A percentile compares a stretch with the other conserved stretches of the same genome.
Conservation (phyloP, 2,113 vertebrate species). For the Andinoacara biseriatus region DNA sequence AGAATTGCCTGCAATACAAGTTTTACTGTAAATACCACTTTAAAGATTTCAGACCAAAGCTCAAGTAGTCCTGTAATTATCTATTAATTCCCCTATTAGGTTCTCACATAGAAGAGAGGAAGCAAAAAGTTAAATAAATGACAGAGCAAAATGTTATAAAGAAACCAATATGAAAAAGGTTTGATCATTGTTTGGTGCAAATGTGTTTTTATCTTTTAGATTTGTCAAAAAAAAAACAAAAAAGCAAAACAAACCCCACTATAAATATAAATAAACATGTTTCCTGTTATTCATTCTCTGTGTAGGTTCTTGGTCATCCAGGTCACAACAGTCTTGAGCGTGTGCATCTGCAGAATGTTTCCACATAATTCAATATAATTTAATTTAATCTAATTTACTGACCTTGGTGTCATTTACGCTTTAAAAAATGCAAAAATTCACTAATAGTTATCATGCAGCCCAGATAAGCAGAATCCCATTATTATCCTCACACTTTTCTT, state of each 20-base stretch:
- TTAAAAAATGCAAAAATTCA: background rate
- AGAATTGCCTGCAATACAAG: background rate
- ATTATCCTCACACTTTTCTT: background rate
- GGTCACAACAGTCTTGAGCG: background rate
- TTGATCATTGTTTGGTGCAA: background rate
- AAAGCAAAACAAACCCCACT: too few species aligned
- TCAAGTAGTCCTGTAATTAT: background rate
- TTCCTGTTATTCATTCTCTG: background rate
- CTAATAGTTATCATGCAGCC: too few species aligned
- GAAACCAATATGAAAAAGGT: background rate
- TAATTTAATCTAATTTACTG: background rate
- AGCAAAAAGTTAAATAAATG: background rate
- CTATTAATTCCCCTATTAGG: background rate
- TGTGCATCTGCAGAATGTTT: background rate
- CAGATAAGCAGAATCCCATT: background rate
- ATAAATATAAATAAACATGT: constrained; percentile 3
- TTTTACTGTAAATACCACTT: background rate
- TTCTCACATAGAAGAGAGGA: background rate
- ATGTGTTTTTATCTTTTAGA: background rate
- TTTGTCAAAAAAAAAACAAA: background rate
- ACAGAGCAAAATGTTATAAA: background rate
- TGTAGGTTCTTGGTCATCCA: background rate
- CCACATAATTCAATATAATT: background rate
- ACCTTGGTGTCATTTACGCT: background rate
- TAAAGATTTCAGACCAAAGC: too few species aligned